Conservation (phyloP, 2,888 invertebrate genomes). For the Drosophila meridionalis region DNA sequence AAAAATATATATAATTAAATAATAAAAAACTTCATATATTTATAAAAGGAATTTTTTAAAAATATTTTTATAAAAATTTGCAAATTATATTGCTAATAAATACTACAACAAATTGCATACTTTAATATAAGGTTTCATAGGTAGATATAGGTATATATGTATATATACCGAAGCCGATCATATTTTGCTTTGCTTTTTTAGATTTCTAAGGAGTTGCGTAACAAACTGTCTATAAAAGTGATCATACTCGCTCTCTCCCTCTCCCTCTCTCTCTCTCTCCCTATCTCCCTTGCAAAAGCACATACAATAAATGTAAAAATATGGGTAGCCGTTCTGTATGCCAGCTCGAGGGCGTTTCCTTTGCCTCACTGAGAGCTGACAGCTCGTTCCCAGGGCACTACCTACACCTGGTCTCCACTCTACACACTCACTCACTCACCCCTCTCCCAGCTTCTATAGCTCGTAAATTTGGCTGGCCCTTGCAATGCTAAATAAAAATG, state of each 20-base stretch:
- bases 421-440: too few species aligned
- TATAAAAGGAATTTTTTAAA: too few species aligned
- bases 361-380: slow-evolving; percentile 15
- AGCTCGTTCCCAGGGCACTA: slow-evolving; percentile 7
- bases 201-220: not conserved
- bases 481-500: slow-evolving; percentile 66
- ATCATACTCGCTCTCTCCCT: not conserved
- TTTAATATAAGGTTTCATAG: too few species aligned
- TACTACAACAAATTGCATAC: too few species aligned
- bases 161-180: not conserved
- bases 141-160: not conserved
- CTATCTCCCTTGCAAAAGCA: not conserved
- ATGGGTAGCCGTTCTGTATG: slow-evolving; percentile 15
- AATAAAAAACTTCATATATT: too few species aligned
- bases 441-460: slow-evolving; percentile 1
- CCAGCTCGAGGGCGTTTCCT: slow-evolving; percentile 20
- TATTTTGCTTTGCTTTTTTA: too few species aligned
- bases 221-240: not conserved
- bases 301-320: slow-evolving; percentile 13
- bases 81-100: too few species aligned
- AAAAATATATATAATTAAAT: too few species aligned
- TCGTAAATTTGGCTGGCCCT: slow-evolving; percentile 65
- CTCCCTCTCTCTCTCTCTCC: not conserved
- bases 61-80: too few species aligned
- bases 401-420: not conserved